phyloP scores from a whole-genome alignment of 2,797 vertebrate species.

The Mus spretus region DNA sequence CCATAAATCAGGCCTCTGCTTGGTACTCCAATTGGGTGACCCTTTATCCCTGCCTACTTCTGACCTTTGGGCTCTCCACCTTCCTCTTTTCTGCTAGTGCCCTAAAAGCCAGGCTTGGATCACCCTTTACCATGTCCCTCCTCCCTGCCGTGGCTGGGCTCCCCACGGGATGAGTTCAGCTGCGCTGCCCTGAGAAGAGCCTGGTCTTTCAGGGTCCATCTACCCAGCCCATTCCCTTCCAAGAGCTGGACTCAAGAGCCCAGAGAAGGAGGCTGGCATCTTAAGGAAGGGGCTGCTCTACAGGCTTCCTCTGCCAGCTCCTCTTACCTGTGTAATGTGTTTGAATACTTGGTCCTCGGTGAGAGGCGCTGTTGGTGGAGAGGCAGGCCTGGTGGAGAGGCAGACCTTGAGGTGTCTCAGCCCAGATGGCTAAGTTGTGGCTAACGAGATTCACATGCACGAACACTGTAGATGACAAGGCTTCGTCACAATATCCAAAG shows the following conservation, averaged over 20 bases:
- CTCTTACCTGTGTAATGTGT: neutral
- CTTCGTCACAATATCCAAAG: neutral
- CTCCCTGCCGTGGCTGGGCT: neutral
- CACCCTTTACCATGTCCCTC: neutral
- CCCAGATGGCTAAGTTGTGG: neutral
- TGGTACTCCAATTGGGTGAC: neutral
- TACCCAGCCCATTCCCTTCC: neutral
- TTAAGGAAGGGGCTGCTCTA: neutral
- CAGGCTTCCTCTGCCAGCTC: neutral
- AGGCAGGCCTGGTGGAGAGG: neutral
- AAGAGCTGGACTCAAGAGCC: neutral
- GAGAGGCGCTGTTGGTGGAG: neutral
- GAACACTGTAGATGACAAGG: neutral
- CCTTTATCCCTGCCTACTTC: no score
- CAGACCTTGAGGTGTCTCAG: neutral
- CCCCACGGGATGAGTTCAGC: neutral
- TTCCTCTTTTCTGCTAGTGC: neutral
- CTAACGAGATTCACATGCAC: neutral
- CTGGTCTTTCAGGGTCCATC: neutral
- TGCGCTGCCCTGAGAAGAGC: neutral
- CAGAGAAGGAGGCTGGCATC: neutral
- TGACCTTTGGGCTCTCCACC: accelerated
- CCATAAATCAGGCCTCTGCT: neutral
- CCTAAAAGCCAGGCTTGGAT: neutral
- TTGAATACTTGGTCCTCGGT: neutral